A percentile compares a stretch with the other conserved stretches of the same genome.
Conservation (phyloP, 92 coral and sea anemone species). For the Montipora capitata region DNA sequence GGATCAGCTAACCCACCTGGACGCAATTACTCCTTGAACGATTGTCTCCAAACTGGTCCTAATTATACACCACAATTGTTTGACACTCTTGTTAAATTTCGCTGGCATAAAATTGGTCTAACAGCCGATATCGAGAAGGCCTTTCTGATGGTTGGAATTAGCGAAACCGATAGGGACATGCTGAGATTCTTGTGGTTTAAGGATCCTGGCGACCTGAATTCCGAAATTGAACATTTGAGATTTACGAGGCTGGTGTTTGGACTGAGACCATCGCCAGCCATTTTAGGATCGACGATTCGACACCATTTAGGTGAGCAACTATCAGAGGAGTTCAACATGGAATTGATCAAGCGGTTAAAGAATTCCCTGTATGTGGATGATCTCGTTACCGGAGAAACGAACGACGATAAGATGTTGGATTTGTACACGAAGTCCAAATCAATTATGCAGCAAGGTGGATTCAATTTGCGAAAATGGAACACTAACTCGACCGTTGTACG, state of each 20-base stretch:
- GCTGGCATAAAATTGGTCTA: slow-evolving; percentile 62
- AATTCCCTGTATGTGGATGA: slow-evolving; percentile 30
- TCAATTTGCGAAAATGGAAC: slow-evolving; percentile 61
- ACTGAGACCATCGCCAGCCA: slow-evolving; percentile 66
- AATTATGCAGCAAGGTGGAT: slow-evolving; percentile 62
- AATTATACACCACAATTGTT: slow-evolving; percentile 65
- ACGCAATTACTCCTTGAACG: slow-evolving; percentile 51
- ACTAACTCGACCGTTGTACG: slow-evolving; percentile 35
- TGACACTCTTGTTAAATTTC: slow-evolving; percentile 51
- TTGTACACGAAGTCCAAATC: slow-evolving; percentile 50
- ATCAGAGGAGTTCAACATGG: slow-evolving; percentile 23
- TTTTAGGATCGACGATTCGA: slow-evolving; percentile 56
- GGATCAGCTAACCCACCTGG: slow-evolving; percentile 65
- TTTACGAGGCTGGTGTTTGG: slow-evolving; percentile 61
- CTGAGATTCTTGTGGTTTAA: slow-evolving; percentile 71
- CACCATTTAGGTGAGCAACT: slow-evolving; percentile 36
- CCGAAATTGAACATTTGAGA: slow-evolving; percentile 45
- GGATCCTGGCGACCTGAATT: slow-evolving; percentile 48
- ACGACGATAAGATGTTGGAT: slow-evolving; percentile 19
- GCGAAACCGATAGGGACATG: slow-evolving; percentile 41
- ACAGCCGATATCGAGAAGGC: too few species aligned
- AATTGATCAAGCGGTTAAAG: slow-evolving; percentile 35
- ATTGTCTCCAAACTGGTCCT: slow-evolving; percentile 70
- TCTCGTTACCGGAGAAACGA: slow-evolving; percentile 38
- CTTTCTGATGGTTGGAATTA: too few species aligned